These are phyloP conservation scores for Sorex maritimensis DNA, from an alignment of 2,797 vertebrate species.

Conservation along the genomic window DNA sequence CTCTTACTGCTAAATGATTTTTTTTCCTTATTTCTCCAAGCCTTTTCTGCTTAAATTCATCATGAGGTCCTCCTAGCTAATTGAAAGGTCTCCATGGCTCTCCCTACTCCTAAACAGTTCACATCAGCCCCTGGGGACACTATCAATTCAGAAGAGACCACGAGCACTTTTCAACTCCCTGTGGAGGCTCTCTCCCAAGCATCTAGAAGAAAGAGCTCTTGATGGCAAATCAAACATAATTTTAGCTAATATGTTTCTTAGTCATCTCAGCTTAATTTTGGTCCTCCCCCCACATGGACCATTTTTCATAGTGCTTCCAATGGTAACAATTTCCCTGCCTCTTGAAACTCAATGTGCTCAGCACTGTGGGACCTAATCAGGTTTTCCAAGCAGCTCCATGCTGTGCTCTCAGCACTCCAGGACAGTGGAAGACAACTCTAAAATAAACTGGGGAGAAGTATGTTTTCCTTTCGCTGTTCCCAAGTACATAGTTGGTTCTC, in stretches of 20 bases:
- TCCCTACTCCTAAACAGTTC: conserved; percentile 82
- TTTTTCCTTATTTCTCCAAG: conserved; percentile 82
- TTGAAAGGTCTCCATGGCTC: conserved; percentile 86
- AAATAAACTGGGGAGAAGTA: conserved; percentile 69
- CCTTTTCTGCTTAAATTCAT: conserved; percentile 86
- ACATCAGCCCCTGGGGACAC: conserved; percentile 87
- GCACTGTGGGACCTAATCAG: conserved; percentile 80
- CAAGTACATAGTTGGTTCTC: conserved; percentile 78
- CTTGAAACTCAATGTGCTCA: conserved; percentile 81
- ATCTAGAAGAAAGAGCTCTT: conserved; percentile 87
- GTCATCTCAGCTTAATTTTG: conserved; percentile 85
- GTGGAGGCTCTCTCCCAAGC: conserved; percentile 84
- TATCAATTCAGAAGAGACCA: conserved; percentile 83
- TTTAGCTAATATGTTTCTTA: conserved; percentile 88
- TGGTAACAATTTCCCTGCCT: conserved; percentile 81
- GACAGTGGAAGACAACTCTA: conserved; percentile 53
- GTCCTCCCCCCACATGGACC: conserved; percentile 68
- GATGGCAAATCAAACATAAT: conserved; percentile 90
- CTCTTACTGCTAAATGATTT: conserved; percentile 75
- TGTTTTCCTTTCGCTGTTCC: conserved; percentile 77
- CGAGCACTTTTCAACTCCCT: conserved; percentile 86
- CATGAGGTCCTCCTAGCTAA: conserved; percentile 85
- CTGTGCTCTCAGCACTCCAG: conserved; percentile 67
- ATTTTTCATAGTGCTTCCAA: conserved; percentile 78
- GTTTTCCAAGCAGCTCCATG: conserved; percentile 72